These are phyloP conservation scores for Elegia similella DNA, from an alignment of 2,888 invertebrate genomes.

Conservation along the genomic window DNA sequence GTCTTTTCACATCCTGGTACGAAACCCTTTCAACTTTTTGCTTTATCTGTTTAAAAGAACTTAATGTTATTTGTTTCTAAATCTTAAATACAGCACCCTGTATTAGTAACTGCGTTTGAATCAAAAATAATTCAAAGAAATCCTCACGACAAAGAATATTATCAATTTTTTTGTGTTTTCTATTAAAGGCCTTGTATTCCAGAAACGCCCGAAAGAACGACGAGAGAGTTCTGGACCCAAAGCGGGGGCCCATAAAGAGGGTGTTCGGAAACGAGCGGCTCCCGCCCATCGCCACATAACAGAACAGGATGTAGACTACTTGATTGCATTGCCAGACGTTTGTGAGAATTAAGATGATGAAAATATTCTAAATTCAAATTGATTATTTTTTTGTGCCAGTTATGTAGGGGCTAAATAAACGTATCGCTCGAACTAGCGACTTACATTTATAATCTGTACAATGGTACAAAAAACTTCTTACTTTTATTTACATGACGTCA, in stretches of 20 bases:
- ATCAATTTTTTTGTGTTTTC: conserved; percentile 25
- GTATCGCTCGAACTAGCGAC: no score
- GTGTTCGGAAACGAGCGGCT: conserved; percentile 63
- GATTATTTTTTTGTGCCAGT: background rate
- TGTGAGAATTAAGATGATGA: background rate
- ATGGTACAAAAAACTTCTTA: no score
- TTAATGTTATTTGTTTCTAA: no score
- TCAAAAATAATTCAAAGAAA: no score
- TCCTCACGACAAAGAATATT: no score
- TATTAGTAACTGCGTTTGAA: no score
- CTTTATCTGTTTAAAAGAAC: no score
- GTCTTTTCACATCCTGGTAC: no score
- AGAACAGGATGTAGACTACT: background rate
- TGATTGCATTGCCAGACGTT: background rate
- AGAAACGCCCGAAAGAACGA: conserved; percentile 66
- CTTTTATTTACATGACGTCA: no score
- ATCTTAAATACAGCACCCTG: no score
- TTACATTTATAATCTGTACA: no score
- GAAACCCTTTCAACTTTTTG: no score
- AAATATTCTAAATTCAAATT: background rate
- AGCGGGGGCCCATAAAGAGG: conserved; percentile 73
- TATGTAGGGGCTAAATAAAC: background rate
- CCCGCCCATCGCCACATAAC: conserved; percentile 63
- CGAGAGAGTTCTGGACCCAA: conserved; percentile 74
- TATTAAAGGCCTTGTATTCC: conserved; percentile 47